These are phyloP conservation scores for Petrocephalus zakoni DNA, from an alignment of 2,113 vertebrate genomes.

Conservation along the genomic window DNA sequence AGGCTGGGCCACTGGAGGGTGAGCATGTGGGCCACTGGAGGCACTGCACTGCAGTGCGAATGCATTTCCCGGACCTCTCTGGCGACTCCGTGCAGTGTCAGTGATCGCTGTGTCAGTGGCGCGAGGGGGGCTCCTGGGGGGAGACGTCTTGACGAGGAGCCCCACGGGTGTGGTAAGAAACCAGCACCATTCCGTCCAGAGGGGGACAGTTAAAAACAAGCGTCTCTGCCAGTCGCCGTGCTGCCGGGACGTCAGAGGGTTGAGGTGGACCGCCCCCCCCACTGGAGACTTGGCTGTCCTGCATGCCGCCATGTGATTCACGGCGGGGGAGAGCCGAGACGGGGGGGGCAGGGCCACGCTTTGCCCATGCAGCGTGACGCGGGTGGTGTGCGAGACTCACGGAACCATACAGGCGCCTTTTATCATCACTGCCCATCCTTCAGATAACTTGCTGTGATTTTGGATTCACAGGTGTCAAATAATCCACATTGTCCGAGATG, in stretches of 20 bases:
- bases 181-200: background rate
- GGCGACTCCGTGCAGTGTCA: background rate
- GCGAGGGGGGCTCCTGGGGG: background rate
- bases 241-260: background rate
- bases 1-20: constrained; percentile 15
- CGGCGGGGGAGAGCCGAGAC: background rate
- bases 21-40: background rate
- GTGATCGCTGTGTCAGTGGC: background rate
- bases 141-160: background rate
- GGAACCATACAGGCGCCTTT: background rate
- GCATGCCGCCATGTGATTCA: background rate
- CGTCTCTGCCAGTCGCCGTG: background rate
- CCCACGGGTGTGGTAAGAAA: background rate
- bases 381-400: background rate
- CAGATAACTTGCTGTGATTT: background rate
- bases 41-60: background rate
- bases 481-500: background rate
- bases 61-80: background rate
- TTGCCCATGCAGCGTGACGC: background rate
- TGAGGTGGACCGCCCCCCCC: background rate
- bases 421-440: background rate
- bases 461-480: background rate
- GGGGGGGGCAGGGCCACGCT: background rate
- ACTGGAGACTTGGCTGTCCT: background rate
- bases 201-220: background rate